These are phyloP conservation scores for Porites rus DNA, from an alignment of 92 coral and sea anemone species.

Conservation along the genomic window DNA sequence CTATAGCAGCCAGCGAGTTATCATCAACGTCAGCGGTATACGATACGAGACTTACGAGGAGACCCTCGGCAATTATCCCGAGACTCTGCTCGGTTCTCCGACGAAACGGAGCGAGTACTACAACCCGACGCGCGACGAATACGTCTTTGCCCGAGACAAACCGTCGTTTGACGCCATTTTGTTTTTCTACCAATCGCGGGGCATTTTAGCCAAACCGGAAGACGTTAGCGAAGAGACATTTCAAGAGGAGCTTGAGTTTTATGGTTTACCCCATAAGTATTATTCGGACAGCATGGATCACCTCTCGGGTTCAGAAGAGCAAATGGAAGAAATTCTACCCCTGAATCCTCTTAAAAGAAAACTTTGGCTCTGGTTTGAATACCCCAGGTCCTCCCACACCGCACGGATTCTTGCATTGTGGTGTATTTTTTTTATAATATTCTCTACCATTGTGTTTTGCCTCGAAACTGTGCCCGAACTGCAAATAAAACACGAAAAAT, in stretches of 20 bases:
- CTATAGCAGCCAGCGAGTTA: constrained; percentile 90
- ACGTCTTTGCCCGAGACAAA: constrained; percentile 78
- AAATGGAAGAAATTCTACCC: constrained; percentile 52
- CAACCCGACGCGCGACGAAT: constrained; percentile 68
- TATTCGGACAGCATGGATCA: constrained; percentile 11
- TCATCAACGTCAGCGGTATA: constrained; percentile 95
- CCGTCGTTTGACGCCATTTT: constrained; percentile 88
- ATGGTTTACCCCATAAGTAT: constrained; percentile 56
- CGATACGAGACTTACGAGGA: constrained; percentile 97
- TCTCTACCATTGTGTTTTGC: constrained; percentile 86
- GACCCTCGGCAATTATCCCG: constrained; percentile 87
- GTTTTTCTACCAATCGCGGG: constrained; percentile 94
- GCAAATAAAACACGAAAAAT: constrained; percentile 11
- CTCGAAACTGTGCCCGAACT: constrained; percentile 82
- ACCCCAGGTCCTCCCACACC: constrained; percentile 78
- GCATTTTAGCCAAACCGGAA: constrained; percentile 90
- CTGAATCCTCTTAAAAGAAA: constrained; percentile 61
- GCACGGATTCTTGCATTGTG: constrained; percentile 78
- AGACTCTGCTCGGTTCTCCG: constrained; percentile 88
- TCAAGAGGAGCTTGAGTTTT: constrained; percentile 81
- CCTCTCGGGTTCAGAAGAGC: constrained; percentile 18
- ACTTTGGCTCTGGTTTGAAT: constrained; percentile 86
- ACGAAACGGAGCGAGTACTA: constrained; percentile 70
- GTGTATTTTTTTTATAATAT: constrained; percentile 73
- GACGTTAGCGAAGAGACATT: constrained; percentile 79